Percentiles rank a stretch among this genome's conserved stretches.
Conservation (phyloP, 2,888 invertebrate species). For the Agapostemon virescens region DNA sequence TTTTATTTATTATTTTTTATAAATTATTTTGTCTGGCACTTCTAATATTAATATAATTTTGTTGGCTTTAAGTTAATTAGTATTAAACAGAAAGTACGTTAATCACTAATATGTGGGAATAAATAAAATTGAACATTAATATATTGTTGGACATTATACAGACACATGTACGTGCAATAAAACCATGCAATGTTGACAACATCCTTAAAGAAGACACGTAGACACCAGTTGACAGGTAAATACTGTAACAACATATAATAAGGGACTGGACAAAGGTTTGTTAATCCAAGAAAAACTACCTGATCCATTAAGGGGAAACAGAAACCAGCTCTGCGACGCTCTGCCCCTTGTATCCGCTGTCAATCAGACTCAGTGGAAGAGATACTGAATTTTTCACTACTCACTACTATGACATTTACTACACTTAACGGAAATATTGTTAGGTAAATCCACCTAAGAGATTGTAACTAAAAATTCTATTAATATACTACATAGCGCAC, state of each 20-base stretch:
- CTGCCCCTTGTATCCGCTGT: conserved; percentile 72
- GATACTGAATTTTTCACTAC: conserved; percentile 67
- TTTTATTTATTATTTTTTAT: no score
- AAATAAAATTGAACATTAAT: conserved; percentile 29
- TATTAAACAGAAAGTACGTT: conserved; percentile 22
- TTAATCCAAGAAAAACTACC: conserved; percentile 73
- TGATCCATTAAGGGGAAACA: conserved; percentile 73
- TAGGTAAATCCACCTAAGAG: conserved; percentile 18
- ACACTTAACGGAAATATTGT: conserved; percentile 50
- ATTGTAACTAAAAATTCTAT: conserved; percentile 19
- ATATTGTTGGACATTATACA: conserved; percentile 39
- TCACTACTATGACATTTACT: conserved; percentile 57
- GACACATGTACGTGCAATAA: conserved; percentile 41
- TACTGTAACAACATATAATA: conserved; percentile 61
- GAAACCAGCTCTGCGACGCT: conserved; percentile 76
- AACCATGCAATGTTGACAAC: conserved; percentile 61
- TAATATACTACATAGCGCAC: conserved; percentile 11
- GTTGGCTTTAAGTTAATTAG: conserved; percentile 21
- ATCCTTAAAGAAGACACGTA: conserved; percentile 55
- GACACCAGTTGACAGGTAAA: conserved; percentile 63
- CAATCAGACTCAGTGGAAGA: conserved; percentile 70
- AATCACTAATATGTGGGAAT: conserved; percentile 25
- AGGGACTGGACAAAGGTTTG: conserved; percentile 54
- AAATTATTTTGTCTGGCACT: background rate
- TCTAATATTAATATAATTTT: background rate